Conservation (phyloP, 2,797 vertebrate species). For the Catamblyrhynchus diadema region DNA sequence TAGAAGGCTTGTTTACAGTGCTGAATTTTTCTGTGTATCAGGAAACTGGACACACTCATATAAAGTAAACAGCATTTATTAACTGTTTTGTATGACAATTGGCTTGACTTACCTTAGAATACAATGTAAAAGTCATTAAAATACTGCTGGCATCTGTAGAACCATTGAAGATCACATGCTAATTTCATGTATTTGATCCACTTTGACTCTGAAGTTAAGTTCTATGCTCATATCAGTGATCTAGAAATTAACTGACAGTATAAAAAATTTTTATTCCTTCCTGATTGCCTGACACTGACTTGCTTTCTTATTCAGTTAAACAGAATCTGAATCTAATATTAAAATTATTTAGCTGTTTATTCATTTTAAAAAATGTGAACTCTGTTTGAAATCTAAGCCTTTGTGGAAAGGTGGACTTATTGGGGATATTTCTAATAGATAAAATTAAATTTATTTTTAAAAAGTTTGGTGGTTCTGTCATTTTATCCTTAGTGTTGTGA, state of each 20-base stretch:
- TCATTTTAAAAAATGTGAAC: slow-evolving; percentile 17
- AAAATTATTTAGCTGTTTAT: slow-evolving; percentile 44
- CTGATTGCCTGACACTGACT: background rate
- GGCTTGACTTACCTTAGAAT: slow-evolving; percentile 1
- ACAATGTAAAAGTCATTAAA: background rate
- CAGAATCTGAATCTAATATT: slow-evolving; percentile 3
- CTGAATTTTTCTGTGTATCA: background rate
- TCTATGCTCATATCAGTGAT: background rate
- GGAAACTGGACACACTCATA: background rate
- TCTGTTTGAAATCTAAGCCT: slow-evolving; percentile 31
- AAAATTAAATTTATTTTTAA: slow-evolving; percentile 78
- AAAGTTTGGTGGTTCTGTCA: background rate
- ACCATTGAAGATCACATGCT: background rate
- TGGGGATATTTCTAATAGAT: slow-evolving; percentile 67
- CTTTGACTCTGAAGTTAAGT: slow-evolving; percentile 2
- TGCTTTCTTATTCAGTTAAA: background rate
- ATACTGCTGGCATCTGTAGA: background rate
- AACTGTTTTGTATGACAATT: slow-evolving; percentile 11
- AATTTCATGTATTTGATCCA: slow-evolving; percentile 29
- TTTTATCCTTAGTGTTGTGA: background rate
- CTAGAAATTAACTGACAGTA: slow-evolving; percentile 34
- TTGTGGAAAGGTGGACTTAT: slow-evolving; percentile 36
- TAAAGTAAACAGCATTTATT: slow-evolving; percentile 23
- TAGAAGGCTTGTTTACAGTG: slow-evolving; percentile 13
- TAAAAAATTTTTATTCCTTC: background rate